Evolutionary conservation across 2,888 invertebrate genomes (phyloP), one percentile per base, ranked within the genome.

Genomic region (Pandemis corylana): DNA sequence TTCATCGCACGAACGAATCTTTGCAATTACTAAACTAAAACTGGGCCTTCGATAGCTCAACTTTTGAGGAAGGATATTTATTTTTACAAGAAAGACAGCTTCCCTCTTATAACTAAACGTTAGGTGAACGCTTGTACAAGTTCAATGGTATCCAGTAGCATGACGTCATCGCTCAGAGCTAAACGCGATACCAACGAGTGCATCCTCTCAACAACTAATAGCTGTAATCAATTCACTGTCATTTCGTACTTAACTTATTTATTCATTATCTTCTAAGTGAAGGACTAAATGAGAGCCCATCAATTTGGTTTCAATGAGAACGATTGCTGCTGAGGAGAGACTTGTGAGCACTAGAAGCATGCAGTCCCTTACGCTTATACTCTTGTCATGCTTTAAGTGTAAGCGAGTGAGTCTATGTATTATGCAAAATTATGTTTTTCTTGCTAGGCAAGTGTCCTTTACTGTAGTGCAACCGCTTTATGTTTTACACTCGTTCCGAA

Each of bases 401-500:
- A 28, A 20, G 59, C 10, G 28, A 28, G 59, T 28, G 12, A 12
- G 12, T 59, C 15, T 56, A 12, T 59, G 20, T 28, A 87, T 89
- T 90, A 86, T 84, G 84, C 87, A 89, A 89, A 90, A 89, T 86
- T 85, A 86, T 85, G 82, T 84, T 87, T 86, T 85, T 78, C 87
- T 83, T 81, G 85, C 84, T 75, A 77, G 76, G 83, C 90, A 89
- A 92, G 90, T 93, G 93, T 93, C 91, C 90, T 93, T 93, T 92
- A 85, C 82, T 83, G 84, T 28, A 59, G 5, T 59, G 59, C 81
- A 83, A 84, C 81, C 86, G 80, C 81, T 85, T 83, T 85, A 81
- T 84, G 84, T 82, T 84, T 82, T 82, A 82, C 80, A 78, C 80
- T 81, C 81, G 85, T 83, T 87, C 82, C 84, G 80, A 86, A 89